phyloP scores from a whole-genome alignment of 2,888 invertebrate genomes.

The Sepiola atlantica region DNA sequence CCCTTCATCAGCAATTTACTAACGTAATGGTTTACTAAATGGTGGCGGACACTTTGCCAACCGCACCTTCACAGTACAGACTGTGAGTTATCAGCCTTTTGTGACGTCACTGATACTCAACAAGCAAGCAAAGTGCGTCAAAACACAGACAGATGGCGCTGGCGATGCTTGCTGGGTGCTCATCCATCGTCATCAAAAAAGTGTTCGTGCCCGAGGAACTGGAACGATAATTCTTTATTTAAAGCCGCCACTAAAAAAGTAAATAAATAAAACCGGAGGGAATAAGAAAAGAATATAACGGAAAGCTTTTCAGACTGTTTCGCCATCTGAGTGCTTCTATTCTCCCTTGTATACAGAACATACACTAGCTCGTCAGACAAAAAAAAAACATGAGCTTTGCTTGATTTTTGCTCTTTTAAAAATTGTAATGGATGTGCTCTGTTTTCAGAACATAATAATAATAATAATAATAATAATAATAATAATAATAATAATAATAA shows the following conservation, averaged over 20 bases:
- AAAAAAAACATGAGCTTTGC: too few species aligned
- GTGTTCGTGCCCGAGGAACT: background rate
- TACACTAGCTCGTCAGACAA: too few species aligned
- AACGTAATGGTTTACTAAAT: too few species aligned
- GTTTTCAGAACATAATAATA: too few species aligned
- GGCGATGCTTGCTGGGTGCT: background rate
- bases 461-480: too few species aligned
- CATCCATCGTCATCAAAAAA: background rate
- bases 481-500: too few species aligned
- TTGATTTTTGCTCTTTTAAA: too few species aligned
- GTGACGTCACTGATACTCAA: background rate
- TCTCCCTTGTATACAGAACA: too few species aligned
- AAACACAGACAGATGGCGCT: background rate
- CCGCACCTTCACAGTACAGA: too few species aligned
- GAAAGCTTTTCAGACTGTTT: background rate
- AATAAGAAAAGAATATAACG: background rate
- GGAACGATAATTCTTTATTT: background rate
- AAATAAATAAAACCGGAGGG: background rate
- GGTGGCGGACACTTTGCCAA: too few species aligned
- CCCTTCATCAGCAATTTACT: too few species aligned
- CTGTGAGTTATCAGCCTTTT: background rate
- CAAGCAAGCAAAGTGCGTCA: constrained; percentile 1
- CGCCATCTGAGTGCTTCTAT: background rate
- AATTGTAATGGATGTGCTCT: too few species aligned
- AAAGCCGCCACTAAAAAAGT: background rate